A percentile compares a stretch with the other conserved stretches of the same genome.
These are phyloP conservation scores for Zeuzera pyrina DNA, from an alignment of 2,888 invertebrate genomes.

Conservation along the genomic window DNA sequence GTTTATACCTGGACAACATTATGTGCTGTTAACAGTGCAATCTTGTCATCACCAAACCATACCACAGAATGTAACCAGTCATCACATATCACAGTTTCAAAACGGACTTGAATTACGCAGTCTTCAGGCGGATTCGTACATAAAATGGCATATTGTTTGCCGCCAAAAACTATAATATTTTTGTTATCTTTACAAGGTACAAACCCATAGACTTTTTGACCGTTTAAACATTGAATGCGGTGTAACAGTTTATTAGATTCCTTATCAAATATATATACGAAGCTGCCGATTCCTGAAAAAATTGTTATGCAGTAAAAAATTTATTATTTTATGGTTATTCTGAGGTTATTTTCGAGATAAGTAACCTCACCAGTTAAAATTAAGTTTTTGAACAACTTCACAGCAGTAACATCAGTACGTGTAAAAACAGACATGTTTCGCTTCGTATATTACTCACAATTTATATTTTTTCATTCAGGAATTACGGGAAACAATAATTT, in stretches of 20 bases:
- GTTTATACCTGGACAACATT: conserved; percentile 72
- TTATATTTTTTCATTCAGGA: no score
- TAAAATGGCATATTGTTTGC: conserved; percentile 60
- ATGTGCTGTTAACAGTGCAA: conserved; percentile 77
- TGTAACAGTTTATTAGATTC: conserved; percentile 22
- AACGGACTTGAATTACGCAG: conserved; percentile 12
- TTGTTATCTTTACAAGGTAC: conserved; percentile 28
- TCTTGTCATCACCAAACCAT: conserved; percentile 53
- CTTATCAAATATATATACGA: conserved; percentile 38
- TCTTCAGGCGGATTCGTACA: conserved; percentile 8
- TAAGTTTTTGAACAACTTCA: conserved; percentile 46
- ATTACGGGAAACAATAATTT: no score
- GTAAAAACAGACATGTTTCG: conserved; percentile 25
- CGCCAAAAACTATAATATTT: conserved; percentile 70
- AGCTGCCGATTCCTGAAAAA: conserved; percentile 68
- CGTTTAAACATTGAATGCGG: conserved; percentile 34
- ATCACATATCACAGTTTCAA: conserved; percentile 40
- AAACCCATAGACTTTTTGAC: conserved; percentile 75
- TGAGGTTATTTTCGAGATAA: not conserved
- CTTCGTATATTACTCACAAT: no score
- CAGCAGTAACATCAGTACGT: conserved; percentile 66
- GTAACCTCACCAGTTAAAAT: conserved; percentile 67
- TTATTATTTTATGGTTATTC: not conserved
- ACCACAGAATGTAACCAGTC: conserved; percentile 79
- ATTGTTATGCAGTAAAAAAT: not conserved